These are phyloP conservation scores for Gymnorhina tibicen DNA, from an alignment of 2,113 vertebrate genomes.

Conservation along the genomic window DNA sequence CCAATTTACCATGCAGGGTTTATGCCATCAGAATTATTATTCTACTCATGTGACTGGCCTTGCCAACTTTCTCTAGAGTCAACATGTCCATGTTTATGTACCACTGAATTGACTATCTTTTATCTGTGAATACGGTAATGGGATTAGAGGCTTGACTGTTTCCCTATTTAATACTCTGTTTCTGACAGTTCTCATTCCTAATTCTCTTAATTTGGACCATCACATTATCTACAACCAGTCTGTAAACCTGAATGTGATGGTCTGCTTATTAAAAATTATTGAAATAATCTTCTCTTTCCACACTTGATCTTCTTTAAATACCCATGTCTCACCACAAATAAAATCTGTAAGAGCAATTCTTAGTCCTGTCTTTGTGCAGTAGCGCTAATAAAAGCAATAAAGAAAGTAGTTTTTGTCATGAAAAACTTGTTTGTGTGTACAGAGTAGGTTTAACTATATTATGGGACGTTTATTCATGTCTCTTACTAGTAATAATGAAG, in stretches of 20 bases:
- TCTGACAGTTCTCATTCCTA: background rate
- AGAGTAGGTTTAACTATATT: background rate
- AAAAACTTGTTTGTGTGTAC: background rate
- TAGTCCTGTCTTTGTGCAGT: background rate
- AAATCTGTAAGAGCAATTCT: background rate
- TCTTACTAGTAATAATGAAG: background rate
- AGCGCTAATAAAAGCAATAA: slow-evolving; percentile 10
- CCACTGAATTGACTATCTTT: background rate
- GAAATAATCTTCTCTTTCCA: slow-evolving; percentile 18
- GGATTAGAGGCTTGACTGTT: background rate
- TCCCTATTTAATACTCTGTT: background rate
- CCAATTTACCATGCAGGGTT: background rate
- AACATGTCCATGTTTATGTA: background rate
- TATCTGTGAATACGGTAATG: background rate
- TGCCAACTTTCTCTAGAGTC: background rate
- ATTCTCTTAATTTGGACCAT: slow-evolving; percentile 16
- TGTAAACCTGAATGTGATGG: slow-evolving; percentile 1
- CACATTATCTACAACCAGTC: background rate
- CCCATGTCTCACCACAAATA: background rate
- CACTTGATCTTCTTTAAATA: slow-evolving; percentile 9
- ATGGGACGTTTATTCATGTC: background rate
- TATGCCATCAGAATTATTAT: background rate
- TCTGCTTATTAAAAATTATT: slow-evolving; percentile 38
- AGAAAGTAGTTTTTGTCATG: background rate
- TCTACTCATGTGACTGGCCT: background rate